Base-by-base conservation (phyloP, 1,140 invertebrate genomes). In the Drosophila bocki region DNA sequence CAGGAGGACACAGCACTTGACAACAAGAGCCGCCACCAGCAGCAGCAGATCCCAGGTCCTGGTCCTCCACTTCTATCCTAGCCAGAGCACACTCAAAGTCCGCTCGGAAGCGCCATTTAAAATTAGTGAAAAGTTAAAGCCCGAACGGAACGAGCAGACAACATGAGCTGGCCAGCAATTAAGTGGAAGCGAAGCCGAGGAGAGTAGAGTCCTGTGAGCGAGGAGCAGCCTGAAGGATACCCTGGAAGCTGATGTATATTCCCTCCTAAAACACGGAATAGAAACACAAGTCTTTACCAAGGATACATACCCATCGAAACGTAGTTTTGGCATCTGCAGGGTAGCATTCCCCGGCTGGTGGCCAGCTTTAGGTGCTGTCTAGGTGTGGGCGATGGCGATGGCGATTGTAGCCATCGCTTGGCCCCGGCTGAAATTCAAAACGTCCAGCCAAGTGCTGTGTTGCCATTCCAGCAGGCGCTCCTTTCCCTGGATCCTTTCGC, bases 41-140 rank as follows among this genome's bases (percentile, higher is more conserved):
- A 54, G 48, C 56, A 22, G 3, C 51, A 41, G 39, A 33, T 11
- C 2, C 17, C 22, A 19, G 45, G n/a, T 64, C n/a, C 37, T 37
- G 64, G 54, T 77, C 42, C 19, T 41, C 19, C 59, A 79, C 59
- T 72, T 60, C 57, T 45, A 65, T 33, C 26, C 41, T 19, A 22
- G 22, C 54, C 54, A 59, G 61, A 48, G 61, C 45, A 57, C 57
- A 35, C 17, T 47, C 7, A 26, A n/a, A 37, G 50, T 33, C 32
- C 37, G 69, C 26, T 51, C 68, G 75, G 62, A 58, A 80, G 59
- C 78, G 83, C 83, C 78, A 82, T 86, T 86, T 87, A 86, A 87
- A 86, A 87, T 86, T 87, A 86, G 83, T 86, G 44, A 77, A 71
- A 87, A 82, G 71, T 86, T 87, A 83, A 86, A 88, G 84, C 80